phyloP scores from a whole-genome alignment of 2,888 invertebrate species.

The Nezara viridula region DNA sequence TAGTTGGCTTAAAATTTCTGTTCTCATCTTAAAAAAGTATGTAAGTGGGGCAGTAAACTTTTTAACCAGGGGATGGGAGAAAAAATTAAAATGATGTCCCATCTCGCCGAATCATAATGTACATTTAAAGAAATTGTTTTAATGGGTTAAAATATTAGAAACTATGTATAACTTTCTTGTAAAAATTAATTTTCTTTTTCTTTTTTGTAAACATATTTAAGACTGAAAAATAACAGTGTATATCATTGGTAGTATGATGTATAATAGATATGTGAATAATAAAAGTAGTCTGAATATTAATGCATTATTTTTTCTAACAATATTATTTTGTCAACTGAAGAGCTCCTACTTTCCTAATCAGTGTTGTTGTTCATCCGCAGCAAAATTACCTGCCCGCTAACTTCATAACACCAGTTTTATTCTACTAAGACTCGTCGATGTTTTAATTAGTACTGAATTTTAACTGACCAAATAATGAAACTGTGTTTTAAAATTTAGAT shows the following conservation, averaged over 20 bases:
- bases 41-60: neutral
- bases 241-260: conserved; percentile 63
- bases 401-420: no score
- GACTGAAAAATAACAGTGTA: conserved; percentile 63
- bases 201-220: conserved; percentile 62
- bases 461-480: no score
- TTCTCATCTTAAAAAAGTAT: neutral
- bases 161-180: neutral
- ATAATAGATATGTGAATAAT: conserved; percentile 63
- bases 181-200: conserved; percentile 48
- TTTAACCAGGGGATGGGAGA: neutral
- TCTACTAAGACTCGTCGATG: no score
- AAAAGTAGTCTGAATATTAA: conserved; percentile 57
- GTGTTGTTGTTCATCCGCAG: no score
- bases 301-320: neutral
- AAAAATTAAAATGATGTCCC: neutral
- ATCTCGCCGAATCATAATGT: neutral
- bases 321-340: no score
- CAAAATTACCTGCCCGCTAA: no score
- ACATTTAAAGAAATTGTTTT: neutral
- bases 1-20: neutral
- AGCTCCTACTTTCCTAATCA: no score
- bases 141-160: neutral
- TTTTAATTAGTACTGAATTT: no score
- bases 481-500: no score